phyloP scores from a whole-genome alignment of 2,888 invertebrate genomes.

The Brachyptera putata region DNA sequence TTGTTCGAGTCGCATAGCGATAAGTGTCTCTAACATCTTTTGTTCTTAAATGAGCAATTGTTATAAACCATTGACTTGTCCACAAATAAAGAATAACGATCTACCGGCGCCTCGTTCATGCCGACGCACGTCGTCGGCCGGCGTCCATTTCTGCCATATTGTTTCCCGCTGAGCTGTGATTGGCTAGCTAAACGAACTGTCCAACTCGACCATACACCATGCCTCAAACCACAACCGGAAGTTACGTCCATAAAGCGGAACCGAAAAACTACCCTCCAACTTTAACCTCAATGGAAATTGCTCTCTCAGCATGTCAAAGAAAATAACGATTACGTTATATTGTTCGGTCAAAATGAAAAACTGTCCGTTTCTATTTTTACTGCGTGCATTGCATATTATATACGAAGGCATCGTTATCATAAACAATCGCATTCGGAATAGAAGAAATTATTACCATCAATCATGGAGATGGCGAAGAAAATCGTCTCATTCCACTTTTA shows the following conservation, averaged over 20 bases:
- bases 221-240: not conserved
- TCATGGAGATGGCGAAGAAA: constrained; percentile 16
- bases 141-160: constrained; percentile 14
- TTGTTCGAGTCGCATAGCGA: too few relatives aligned
- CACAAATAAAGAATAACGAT: too few relatives aligned
- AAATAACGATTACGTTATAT: not conserved
- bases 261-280: not conserved
- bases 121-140: too few relatives aligned
- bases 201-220: too few relatives aligned
- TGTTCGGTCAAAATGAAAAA: not conserved
- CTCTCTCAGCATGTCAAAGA: not conserved
- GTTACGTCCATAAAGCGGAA: not conserved
- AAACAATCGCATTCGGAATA: constrained; percentile 10
- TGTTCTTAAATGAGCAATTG: too few relatives aligned
- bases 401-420: not conserved
- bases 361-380: not conserved
- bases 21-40: too few relatives aligned
- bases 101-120: too few relatives aligned
- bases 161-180: constrained; percentile 18
- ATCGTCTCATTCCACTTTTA: not conserved
- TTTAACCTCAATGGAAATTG: too few relatives aligned
- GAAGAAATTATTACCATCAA: constrained; percentile 22
- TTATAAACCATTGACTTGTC: too few relatives aligned
- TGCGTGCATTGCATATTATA: not conserved
- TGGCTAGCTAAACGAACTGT: constrained; percentile 19